phyloP scores from a whole-genome alignment of 2,888 invertebrate species.

The Graphium colonna region DNA sequence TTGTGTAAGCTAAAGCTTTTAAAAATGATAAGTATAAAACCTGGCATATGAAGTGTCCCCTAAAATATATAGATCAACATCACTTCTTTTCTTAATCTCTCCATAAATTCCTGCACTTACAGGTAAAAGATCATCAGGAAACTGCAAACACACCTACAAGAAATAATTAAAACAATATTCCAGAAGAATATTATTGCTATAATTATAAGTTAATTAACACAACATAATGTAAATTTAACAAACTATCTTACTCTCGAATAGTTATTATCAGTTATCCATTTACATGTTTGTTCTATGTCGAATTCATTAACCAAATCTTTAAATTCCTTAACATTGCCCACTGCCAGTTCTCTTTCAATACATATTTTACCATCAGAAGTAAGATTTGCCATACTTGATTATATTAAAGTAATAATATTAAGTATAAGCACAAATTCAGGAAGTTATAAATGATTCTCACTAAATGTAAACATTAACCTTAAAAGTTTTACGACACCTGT shows the following conservation, averaged over 20 bases:
- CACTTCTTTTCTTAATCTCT: constrained; percentile 64
- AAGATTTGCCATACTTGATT: constrained; percentile 63
- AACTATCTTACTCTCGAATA: constrained; percentile 80
- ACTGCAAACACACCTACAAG: constrained; percentile 92
- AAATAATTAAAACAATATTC: constrained; percentile 16
- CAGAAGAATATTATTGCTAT: background rate
- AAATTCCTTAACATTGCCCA: constrained; percentile 34
- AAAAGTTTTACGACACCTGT: background rate
- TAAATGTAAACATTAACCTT: background rate
- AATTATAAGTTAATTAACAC: background rate
- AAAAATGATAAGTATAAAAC: constrained; percentile 40
- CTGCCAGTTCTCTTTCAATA: constrained; percentile 69
- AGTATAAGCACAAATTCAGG: no score
- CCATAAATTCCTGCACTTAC: constrained; percentile 85
- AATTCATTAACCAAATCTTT: constrained; percentile 70
- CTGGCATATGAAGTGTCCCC: constrained; percentile 96
- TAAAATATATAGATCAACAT: constrained; percentile 86
- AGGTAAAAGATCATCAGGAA: constrained; percentile 89
- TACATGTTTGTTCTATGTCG: constrained; percentile 80
- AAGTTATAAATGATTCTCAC: no score
- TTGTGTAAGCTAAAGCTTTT: background rate
- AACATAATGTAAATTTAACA: constrained; percentile 4
- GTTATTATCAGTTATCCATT: constrained; percentile 85
- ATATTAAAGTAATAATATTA: constrained; percentile 6
- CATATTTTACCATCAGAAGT: constrained; percentile 75